Percentiles rank a stretch among this genome's conserved stretches.
Conservation (phyloP, 1,140 invertebrate species). For the Pemphigus obesinymphae region DNA sequence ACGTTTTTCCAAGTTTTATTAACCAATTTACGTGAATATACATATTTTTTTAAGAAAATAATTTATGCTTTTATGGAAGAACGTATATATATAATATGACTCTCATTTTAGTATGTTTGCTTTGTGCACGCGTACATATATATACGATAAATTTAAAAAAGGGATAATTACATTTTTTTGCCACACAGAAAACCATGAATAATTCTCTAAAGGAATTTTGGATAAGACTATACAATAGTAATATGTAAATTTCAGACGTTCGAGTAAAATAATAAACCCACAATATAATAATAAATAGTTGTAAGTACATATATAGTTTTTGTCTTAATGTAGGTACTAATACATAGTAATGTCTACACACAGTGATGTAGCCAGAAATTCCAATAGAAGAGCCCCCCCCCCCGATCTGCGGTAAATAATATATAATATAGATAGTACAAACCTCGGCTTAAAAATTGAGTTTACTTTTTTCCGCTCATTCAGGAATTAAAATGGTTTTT, state of each 20-base stretch:
- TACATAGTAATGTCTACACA: too few species aligned
- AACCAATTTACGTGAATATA: background rate
- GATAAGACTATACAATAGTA: background rate
- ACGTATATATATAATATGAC: background rate
- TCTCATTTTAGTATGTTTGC: background rate
- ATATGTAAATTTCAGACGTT: conserved; percentile 13
- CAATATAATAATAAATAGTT: background rate
- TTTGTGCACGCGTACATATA: background rate
- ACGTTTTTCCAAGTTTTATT: background rate
- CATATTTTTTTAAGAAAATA: background rate
- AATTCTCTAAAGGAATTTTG: conserved; percentile 11
- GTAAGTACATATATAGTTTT: background rate
- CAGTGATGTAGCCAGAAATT: too few species aligned
- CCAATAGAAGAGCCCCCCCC: too few species aligned
- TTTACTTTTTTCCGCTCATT: too few species aligned
- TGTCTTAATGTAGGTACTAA: too few species aligned
- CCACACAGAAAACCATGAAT: background rate
- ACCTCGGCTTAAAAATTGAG: too few species aligned
- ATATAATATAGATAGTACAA: too few species aligned
- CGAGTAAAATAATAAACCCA: conserved; percentile 1
- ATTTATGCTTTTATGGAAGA: conserved; percentile 12
- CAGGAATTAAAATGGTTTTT: too few species aligned
- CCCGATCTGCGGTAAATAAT: too few species aligned
- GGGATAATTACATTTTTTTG: conserved; percentile 9
- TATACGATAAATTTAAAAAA: conserved; percentile 12